Conservation (phyloP, 2,888 invertebrate species). For the Drosophila kuntzei region DNA sequence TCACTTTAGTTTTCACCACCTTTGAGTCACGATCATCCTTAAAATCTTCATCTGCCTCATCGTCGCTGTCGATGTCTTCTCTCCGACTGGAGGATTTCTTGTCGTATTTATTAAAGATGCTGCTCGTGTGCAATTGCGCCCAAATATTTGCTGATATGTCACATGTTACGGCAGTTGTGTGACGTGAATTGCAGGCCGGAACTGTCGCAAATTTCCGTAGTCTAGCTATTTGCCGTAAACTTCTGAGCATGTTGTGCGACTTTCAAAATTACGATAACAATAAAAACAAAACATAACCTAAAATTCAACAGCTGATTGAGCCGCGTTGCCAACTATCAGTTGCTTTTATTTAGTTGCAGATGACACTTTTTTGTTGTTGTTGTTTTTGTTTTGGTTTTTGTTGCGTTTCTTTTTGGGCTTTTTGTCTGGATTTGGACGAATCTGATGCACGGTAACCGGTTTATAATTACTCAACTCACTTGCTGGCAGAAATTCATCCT, state of each 20-base stretch:
- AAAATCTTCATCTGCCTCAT: conserved; percentile 85
- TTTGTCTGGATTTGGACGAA: conserved; percentile 77
- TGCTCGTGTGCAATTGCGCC: conserved; percentile 45
- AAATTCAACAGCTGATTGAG: conserved; percentile 26
- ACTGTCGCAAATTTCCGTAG: conserved; percentile 23
- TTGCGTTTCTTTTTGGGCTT: conserved; percentile 68
- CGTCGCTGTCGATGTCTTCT: conserved; percentile 86
- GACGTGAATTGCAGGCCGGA: conserved; percentile 18
- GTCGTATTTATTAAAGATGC: conserved; percentile 62
- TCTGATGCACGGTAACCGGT: conserved; percentile 67
- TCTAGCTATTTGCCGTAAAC: conserved; percentile 41
- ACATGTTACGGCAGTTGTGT: not conserved
- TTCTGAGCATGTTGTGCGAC: conserved; percentile 54
- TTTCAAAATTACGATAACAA: conserved; percentile 61
- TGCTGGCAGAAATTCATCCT: conserved; percentile 68
- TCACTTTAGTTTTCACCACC: conserved; percentile 88
- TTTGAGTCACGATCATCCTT: conserved; percentile 88
- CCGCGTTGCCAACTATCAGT: conserved; percentile 17
- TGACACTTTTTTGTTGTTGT: conserved; percentile 5
- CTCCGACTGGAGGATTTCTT: conserved; percentile 63
- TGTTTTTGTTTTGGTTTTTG: conserved; percentile 54
- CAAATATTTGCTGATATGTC: not conserved
- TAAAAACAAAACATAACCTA: conserved; percentile 56
- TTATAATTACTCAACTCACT: conserved; percentile 53
- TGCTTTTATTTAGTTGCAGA: conserved; percentile 22